Evolutionary conservation across 2,113 vertebrate genomes (phyloP).

Genomic region (Alethe diademata): DNA sequence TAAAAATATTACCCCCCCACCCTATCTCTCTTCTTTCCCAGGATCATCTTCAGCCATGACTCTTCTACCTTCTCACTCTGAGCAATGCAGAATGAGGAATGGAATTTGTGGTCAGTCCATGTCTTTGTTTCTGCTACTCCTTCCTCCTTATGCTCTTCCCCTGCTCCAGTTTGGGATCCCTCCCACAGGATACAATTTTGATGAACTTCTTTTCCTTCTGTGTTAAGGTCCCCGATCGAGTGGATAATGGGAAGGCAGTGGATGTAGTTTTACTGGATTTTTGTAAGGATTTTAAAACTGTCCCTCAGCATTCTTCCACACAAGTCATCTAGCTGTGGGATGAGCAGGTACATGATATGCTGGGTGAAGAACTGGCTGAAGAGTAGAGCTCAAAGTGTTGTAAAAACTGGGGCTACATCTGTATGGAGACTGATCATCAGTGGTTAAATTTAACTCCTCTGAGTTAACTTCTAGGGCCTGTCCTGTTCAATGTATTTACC

Average conservation of each 20-base stretch:
- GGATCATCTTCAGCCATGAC: not conserved
- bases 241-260: not conserved
- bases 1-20: fast-evolving
- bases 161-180: not conserved
- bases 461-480: not conserved
- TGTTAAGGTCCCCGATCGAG: fast-evolving
- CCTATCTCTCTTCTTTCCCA: not conserved
- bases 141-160: not conserved
- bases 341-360: not conserved
- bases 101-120: not conserved
- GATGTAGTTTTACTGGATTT: not conserved
- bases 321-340: not conserved
- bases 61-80: not conserved
- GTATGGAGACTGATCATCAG: not conserved
- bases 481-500: not conserved
- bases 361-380: not conserved
- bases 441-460: not conserved
- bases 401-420: not conserved
- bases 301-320: not conserved
- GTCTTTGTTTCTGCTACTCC: fast-evolving
- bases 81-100: not conserved
- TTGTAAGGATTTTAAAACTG: not conserved
- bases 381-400: not conserved
- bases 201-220: not conserved
- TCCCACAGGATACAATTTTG: not conserved